phyloP scores from a whole-genome alignment of 1,140 invertebrate genomes.

The Leptonema lineaticorne region DNA sequence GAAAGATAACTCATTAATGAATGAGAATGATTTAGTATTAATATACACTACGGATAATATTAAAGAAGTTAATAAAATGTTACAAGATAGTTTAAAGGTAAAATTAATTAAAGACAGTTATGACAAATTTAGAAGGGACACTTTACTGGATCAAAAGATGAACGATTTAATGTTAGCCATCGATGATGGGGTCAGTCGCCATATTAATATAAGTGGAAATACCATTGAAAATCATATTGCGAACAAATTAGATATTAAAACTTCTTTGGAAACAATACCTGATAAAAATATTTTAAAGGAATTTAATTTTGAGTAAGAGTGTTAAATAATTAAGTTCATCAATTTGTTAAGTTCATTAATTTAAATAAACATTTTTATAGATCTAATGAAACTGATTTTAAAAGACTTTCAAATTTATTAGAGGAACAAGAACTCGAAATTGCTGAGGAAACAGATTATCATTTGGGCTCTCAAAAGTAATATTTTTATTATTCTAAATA shows the following conservation, averaged over 20 bases:
- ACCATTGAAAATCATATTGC: no score
- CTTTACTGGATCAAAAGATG: conserved; percentile 52
- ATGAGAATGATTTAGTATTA: conserved; percentile 53
- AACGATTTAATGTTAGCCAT: conserved; percentile 54
- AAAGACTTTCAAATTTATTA: background rate
- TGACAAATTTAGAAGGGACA: conserved; percentile 54
- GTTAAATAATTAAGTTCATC: no score
- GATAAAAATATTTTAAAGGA: background rate
- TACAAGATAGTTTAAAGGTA: conserved; percentile 37
- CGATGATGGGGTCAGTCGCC: conserved; percentile 52
- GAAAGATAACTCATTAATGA: conserved; percentile 45
- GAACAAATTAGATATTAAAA: no score
- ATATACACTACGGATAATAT: conserved; percentile 51
- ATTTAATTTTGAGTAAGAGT: background rate
- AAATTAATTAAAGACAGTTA: conserved; percentile 55
- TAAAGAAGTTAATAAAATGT: conserved; percentile 44
- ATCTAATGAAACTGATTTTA: background rate
- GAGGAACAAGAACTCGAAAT: background rate
- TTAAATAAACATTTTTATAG: background rate
- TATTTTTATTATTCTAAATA: background rate
- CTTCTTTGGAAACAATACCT: background rate
- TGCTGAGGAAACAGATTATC: background rate
- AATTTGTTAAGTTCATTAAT: no score
- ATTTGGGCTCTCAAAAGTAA: no score
- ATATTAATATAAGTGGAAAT: conserved; percentile 6